phyloP scores from a whole-genome alignment of 2,113 vertebrate species.

The Naja naja region DNA sequence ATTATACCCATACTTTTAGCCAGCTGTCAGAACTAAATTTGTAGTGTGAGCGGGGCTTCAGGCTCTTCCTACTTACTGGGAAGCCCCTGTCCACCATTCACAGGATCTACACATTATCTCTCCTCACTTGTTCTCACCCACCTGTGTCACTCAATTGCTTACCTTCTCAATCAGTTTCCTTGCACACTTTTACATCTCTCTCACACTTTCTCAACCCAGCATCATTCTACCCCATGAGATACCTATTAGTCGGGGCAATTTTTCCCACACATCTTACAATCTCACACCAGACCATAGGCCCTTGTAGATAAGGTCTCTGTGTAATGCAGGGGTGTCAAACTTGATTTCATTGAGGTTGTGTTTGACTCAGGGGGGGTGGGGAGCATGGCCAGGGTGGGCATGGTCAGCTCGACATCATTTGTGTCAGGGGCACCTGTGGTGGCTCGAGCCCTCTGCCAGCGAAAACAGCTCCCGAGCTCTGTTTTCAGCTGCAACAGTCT shows the following conservation, averaged over 20 bases:
- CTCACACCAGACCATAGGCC: neutral
- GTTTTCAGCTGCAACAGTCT: too few species aligned
- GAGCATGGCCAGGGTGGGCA: too few species aligned
- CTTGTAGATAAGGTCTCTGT: neutral
- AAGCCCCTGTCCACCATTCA: neutral
- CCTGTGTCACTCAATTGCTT: neutral
- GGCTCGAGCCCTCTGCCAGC: too few species aligned
- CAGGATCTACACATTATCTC: neutral
- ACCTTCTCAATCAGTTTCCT: neutral
- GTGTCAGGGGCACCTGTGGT: too few species aligned
- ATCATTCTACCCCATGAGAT: neutral
- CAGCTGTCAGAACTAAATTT: neutral
- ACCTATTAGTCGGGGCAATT: neutral
- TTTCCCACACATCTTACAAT: neutral
- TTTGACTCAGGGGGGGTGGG: too few species aligned
- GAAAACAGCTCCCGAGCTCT: too few species aligned
- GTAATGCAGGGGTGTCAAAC: too few species aligned
- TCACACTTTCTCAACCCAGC: neutral
- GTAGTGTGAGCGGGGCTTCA: neutral
- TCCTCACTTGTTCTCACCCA: neutral
- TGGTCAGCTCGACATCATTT: too few species aligned
- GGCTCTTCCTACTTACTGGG: neutral
- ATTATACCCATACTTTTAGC: neutral
- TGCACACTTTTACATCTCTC: neutral
- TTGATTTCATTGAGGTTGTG: too few species aligned